phyloP scores from a whole-genome alignment of 1,140 invertebrate genomes.

The Sinonovacula constricta region DNA sequence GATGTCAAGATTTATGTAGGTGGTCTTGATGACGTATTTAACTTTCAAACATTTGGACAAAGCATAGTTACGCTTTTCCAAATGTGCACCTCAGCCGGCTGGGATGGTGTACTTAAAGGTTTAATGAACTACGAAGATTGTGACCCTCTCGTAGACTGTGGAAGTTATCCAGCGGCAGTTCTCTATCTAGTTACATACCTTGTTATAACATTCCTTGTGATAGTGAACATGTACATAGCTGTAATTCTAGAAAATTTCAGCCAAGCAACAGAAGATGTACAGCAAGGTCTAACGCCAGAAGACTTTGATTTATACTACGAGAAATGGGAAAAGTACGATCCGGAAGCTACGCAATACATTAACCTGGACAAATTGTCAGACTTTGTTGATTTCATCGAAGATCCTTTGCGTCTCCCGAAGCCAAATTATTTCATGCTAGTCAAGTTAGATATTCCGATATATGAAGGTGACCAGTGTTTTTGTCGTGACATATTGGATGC shows the following conservation, averaged over 20 bases:
- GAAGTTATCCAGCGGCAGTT: constrained; percentile 94
- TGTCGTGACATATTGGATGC: constrained; percentile 99
- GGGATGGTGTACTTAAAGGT: constrained; percentile 96
- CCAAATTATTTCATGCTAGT: constrained; percentile 99
- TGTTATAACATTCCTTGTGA: constrained; percentile 98
- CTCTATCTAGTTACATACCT: constrained; percentile 96
- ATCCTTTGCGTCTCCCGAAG: constrained; percentile 90
- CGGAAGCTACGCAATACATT: constrained; percentile 98
- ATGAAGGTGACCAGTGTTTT: constrained; percentile 97
- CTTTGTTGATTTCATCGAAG: constrained; percentile 89
- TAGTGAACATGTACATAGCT: constrained; percentile 99
- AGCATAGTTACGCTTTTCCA: constrained; percentile 99
- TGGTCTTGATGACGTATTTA: constrained; percentile 97
- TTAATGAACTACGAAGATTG: constrained; percentile 93
- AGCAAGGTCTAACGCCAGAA: constrained; percentile 98
- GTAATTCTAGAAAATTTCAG: constrained; percentile 99
- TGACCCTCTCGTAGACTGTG: constrained; percentile 83
- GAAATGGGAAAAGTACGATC: constrained; percentile 99
- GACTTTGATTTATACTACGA: constrained; percentile 99
- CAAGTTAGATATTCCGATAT: constrained; percentile 99
- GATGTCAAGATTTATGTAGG: constrained; percentile 95
- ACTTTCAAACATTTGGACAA: constrained; percentile 99
- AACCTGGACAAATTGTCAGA: constrained; percentile 94
- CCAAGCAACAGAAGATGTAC: constrained; percentile 98
- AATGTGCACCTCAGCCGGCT: constrained; percentile 99